Evolutionary conservation across 2,888 invertebrate species (phyloP), one percentile per base, ranked within the genome.

Genomic region (Drosophila suboccidentalis): DNA sequence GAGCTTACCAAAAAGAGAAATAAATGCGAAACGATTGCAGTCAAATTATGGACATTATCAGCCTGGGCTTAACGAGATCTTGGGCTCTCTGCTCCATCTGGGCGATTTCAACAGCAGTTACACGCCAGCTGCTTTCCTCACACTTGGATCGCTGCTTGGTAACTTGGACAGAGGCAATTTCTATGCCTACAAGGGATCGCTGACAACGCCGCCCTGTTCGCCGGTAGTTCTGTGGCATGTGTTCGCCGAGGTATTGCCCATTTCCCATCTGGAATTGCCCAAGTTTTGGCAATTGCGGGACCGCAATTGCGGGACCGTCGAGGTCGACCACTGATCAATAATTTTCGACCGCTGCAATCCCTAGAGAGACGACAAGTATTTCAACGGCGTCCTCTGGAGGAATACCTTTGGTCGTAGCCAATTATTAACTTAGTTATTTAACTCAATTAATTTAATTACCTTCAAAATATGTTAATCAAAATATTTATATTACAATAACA

Each of bases 191-290:
- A 76, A 75, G 39, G 96, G 96, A 0, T 96, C 96, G 0, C 93
- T 96, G 50, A 96, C 96, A 5, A 96, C 96, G 0, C 96, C 96
- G 0, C 93, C 90, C 1, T 97, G 96, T 89, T 94, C 94, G 54
- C 96, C 96, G 82, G 94, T 94, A 0, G 96, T 96, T 41, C 94
- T 94, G 8, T 96, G 96, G 96, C 95, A 95, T 29, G 94, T 97
- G 0, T 94, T 95, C 65, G 92, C 93, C 0, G 93, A 94, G n/a
- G 93, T 93, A n/a, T 80, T 94, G 34, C 93, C 94, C 0, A 93
- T 95, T 65, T 87, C 91, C 0, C 71, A 82, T 10, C 53, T 50
- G 15, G 87, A 91, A 58, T 49, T 91, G 47, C 82, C 82, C 1
- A 91, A 90, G 64, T 91, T 91, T 55, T 91, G 91, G 91, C 78